Evolutionary conservation across 2,888 invertebrate genomes (phyloP).

Genomic region (Nomada lathburiana): DNA sequence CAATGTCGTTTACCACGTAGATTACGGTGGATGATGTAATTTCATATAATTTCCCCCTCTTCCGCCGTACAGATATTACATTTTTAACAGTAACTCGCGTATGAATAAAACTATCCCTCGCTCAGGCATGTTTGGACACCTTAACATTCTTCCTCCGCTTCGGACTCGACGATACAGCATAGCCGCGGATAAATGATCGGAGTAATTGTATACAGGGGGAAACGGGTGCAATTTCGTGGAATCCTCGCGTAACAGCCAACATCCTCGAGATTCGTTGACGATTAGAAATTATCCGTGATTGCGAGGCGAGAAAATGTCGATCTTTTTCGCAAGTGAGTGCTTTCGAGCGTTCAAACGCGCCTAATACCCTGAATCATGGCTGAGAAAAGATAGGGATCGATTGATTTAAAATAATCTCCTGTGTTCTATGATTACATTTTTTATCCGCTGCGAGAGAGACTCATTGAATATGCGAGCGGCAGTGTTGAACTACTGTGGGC

Average conservation of each 20-base stretch:
- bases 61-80: not conserved
- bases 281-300: slow-evolving; percentile 38
- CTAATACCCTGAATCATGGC: slow-evolving; percentile 9
- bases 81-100: slow-evolving; percentile 4
- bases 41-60: slow-evolving; percentile 37
- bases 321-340: not conserved
- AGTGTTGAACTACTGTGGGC: not conserved
- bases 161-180: not conserved
- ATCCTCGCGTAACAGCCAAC: not conserved
- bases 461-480: not conserved
- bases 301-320: not conserved
- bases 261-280: slow-evolving; percentile 10
- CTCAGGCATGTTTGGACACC: slow-evolving; percentile 4
- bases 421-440: slow-evolving; percentile 10
- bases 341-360: not conserved
- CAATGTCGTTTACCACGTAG: slow-evolving; percentile 7
- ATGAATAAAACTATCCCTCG: slow-evolving; percentile 11
- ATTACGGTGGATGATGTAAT: slow-evolving; percentile 42
- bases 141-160: not conserved
- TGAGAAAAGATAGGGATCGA: not conserved
- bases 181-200: not conserved
- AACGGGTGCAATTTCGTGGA: slow-evolving; percentile 11
- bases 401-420: slow-evolving; percentile 17
- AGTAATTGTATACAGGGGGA: not conserved
- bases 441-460: not conserved